Evolutionary conservation across 2,888 invertebrate genomes (phyloP).

Genomic region (Orthosia incerta): DNA sequence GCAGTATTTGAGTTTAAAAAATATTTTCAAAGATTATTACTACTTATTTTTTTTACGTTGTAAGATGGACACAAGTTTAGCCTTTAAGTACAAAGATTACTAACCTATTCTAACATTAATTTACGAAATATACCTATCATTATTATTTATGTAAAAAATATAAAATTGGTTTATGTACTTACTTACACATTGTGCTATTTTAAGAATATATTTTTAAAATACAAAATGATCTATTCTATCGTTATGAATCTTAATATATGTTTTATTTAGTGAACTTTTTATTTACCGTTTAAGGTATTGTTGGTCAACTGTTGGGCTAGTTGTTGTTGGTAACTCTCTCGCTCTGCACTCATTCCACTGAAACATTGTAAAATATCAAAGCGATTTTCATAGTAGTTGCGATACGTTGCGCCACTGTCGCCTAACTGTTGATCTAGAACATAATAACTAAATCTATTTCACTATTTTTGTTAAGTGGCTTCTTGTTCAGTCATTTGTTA

Average conservation of each 20-base stretch:
- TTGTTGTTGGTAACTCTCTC: constrained; percentile 40
- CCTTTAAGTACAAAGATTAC: constrained; percentile 87
- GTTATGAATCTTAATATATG: constrained; percentile 78
- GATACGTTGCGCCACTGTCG: constrained; percentile 49
- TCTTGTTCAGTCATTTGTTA: constrained; percentile 9
- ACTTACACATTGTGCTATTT: constrained; percentile 83
- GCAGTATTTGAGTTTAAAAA: constrained; percentile 82
- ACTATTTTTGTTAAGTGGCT: constrained; percentile 15
- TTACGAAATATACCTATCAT: constrained; percentile 74
- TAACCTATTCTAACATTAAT: constrained; percentile 84
- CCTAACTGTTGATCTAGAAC: constrained; percentile 33
- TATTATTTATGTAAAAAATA: constrained; percentile 73
- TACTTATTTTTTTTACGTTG: constrained; percentile 75
- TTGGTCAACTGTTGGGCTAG: constrained; percentile 44
- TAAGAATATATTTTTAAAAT: constrained; percentile 75
- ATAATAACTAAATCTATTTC: constrained; percentile 8
- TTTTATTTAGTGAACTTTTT: constrained; percentile 65
- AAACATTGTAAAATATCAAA: constrained; percentile 65
- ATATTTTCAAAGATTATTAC: constrained; percentile 71
- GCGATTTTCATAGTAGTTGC: constrained; percentile 61
- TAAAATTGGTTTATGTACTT: constrained; percentile 89
- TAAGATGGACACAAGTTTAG: constrained; percentile 79
- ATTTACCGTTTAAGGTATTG: constrained; percentile 59
- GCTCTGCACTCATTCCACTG: constrained; percentile 65
- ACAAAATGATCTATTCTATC: constrained; percentile 77